These are phyloP conservation scores for Junco hyemalis DNA, from an alignment of 2,113 vertebrate genomes.

Conservation along the genomic window DNA sequence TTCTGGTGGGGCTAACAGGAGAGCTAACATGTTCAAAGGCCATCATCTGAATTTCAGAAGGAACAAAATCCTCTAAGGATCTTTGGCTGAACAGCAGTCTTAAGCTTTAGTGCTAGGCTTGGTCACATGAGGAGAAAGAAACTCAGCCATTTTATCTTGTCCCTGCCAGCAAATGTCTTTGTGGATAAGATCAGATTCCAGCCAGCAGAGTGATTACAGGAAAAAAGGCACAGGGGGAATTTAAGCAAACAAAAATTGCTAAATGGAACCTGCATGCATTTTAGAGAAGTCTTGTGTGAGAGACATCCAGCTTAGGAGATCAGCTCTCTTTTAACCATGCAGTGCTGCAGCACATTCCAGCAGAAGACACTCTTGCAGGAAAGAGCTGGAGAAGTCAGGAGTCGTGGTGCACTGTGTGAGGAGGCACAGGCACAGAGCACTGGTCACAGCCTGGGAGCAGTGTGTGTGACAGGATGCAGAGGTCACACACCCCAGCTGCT, in stretches of 20 bases:
- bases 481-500: neutral
- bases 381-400: neutral
- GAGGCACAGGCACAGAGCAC: neutral
- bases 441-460: neutral
- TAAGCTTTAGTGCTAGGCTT: neutral
- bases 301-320: neutral
- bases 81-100: neutral
- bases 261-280: neutral
- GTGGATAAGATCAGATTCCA: slow-evolving; percentile 11
- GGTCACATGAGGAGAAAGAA: neutral
- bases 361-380: neutral
- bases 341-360: neutral
- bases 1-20: neutral
- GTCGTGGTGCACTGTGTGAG: neutral
- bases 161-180: slow-evolving; percentile 33
- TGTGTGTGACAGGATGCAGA: neutral
- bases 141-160: neutral
- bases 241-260: slow-evolving; percentile 23
- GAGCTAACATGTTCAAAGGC: neutral
- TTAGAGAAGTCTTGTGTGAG: neutral
- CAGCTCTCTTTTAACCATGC: neutral
- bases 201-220: neutral
- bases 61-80: neutral
- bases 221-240: neutral
- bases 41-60: neutral